These are phyloP conservation scores for Zosterops borbonicus DNA, from an alignment of 2,113 vertebrate species.

Conservation along the genomic window DNA sequence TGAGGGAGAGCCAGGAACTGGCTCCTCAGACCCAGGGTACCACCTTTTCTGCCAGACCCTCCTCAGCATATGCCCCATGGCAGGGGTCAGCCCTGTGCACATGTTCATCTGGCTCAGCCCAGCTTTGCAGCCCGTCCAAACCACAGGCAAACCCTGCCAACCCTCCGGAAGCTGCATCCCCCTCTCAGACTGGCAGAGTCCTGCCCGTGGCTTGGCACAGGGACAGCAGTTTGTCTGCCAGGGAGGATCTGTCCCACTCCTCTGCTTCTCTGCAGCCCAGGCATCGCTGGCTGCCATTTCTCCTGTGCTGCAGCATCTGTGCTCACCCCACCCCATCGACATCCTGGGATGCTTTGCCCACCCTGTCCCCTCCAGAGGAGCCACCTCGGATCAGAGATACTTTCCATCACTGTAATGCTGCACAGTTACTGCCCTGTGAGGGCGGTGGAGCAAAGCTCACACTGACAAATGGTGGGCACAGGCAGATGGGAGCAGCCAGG, in stretches of 20 bases:
- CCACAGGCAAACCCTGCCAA: not conserved
- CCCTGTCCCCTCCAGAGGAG: not conserved
- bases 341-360: not conserved
- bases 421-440: not conserved
- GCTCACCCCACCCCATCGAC: not conserved
- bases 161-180: not conserved
- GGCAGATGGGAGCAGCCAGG: not conserved
- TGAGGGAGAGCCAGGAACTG: not conserved
- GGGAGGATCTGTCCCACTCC: not conserved
- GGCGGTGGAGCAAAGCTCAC: not conserved
- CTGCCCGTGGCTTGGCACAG: not conserved
- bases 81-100: not conserved
- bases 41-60: not conserved
- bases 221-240: fast-evolving
- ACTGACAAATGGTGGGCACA: not conserved
- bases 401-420: not conserved
- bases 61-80: not conserved
- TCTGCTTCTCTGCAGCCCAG: not conserved
- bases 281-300: fast-evolving
- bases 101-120: conserved; percentile 1
- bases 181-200: not conserved
- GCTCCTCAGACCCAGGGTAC: not conserved
- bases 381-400: not conserved
- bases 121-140: not conserved
- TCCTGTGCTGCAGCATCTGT: not conserved